Percentiles rank a stretch among this genome's conserved stretches.
These are phyloP conservation scores for Valencia hispanica DNA, from an alignment of 2,797 vertebrate genomes.

Conservation along the genomic window DNA sequence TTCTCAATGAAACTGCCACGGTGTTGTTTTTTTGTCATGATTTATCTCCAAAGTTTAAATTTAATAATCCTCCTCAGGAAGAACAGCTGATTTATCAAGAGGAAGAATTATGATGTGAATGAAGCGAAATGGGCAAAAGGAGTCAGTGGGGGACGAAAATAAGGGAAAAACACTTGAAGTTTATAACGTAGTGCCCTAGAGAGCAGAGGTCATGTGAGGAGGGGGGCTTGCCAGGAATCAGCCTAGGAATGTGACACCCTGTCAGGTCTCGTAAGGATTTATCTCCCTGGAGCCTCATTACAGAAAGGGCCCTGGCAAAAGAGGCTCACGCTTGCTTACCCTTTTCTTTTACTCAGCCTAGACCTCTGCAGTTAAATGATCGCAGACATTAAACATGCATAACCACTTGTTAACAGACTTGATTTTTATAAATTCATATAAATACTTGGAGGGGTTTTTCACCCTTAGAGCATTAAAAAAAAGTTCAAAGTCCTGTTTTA, in stretches of 20 bases:
- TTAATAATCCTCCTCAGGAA: constrained; percentile 12
- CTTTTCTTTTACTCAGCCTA: constrained; percentile 34
- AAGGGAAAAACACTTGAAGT: constrained; percentile 52
- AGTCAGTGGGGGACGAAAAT: background rate
- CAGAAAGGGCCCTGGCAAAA: constrained; percentile 59
- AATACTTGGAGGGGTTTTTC: background rate
- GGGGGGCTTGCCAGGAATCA: constrained; percentile 62
- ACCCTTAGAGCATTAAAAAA: background rate
- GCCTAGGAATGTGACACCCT: constrained; percentile 76
- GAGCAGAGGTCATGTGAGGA: constrained; percentile 47
- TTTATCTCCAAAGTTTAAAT: background rate
- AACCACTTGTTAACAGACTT: constrained; percentile 15
- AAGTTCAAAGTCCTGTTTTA: background rate
- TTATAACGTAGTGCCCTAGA: constrained; percentile 56
- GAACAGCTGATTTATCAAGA: constrained; percentile 16
- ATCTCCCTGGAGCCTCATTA: constrained; percentile 76
- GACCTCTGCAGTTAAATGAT: constrained; percentile 18
- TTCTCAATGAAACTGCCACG: background rate
- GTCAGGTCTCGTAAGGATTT: constrained; percentile 78
- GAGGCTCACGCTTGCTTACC: constrained; percentile 47
- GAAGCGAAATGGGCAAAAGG: constrained; percentile 33
- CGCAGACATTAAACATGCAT: constrained; percentile 16
- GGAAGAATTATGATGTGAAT: constrained; percentile 33
- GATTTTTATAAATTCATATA: constrained; percentile 20
- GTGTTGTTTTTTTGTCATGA: background rate